phyloP scores from a whole-genome alignment of 2,888 invertebrate genomes.

The Agrotis segetum region DNA sequence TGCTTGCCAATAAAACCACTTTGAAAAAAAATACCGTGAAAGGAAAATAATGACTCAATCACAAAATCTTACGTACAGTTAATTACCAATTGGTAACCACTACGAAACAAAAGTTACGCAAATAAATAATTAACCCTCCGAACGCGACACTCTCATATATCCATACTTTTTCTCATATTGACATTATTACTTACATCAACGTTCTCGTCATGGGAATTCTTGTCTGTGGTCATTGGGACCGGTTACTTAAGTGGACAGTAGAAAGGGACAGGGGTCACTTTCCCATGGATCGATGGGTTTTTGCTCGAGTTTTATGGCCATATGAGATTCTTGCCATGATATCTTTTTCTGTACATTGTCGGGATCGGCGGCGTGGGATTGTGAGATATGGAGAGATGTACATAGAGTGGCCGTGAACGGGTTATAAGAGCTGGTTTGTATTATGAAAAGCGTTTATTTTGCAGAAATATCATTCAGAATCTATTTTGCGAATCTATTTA shows the following conservation, averaged over 20 bases:
- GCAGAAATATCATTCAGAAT: too few relatives aligned
- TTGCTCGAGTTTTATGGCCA: slow-evolving; percentile 67
- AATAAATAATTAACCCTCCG: slow-evolving; percentile 22
- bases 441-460: neutral
- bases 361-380: slow-evolving; percentile 55
- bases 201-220: slow-evolving; percentile 52
- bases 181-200: slow-evolving; percentile 43
- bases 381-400: slow-evolving; percentile 51
- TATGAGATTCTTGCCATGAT: slow-evolving; percentile 43
- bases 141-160: slow-evolving; percentile 12
- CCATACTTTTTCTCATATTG: slow-evolving; percentile 37
- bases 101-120: slow-evolving; percentile 32
- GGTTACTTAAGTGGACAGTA: slow-evolving; percentile 67
- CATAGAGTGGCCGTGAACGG: slow-evolving; percentile 13
- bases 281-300: slow-evolving; percentile 81
- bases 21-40: neutral
- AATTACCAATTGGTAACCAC: slow-evolving; percentile 20
- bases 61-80: neutral
- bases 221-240: slow-evolving; percentile 62
- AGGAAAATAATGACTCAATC: slow-evolving; percentile 14
- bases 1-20: neutral
- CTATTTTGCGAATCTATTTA: too few relatives aligned
- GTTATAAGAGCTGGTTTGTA: slow-evolving; percentile 14
- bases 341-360: slow-evolving; percentile 42
- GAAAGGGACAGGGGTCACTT: slow-evolving; percentile 81